A percentile compares a stretch with the other conserved stretches of the same genome.
phyloP scores from a whole-genome alignment of 2,888 invertebrate genomes.

The Cosmia trapezina region DNA sequence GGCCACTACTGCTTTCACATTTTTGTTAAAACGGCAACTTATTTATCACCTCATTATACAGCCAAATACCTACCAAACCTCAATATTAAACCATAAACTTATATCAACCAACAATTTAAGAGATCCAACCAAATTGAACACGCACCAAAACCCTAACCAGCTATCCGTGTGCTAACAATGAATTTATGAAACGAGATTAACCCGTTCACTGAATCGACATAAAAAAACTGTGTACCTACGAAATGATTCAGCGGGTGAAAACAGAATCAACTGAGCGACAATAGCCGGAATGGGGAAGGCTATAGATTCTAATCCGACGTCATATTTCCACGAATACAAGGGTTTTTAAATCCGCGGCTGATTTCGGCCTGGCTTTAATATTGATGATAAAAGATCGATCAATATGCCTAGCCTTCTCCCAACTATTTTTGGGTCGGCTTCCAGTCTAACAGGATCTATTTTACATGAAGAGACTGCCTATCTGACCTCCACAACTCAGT shows the following conservation, averaged over 20 bases:
- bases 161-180: conserved; percentile 53
- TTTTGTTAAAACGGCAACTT: background rate
- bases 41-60: background rate
- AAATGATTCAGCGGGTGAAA: conserved; percentile 37
- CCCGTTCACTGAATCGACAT: conserved; percentile 54
- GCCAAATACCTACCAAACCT: background rate
- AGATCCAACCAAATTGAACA: conserved; percentile 44
- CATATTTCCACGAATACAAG: conserved; percentile 23
- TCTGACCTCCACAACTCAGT: no score
- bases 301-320: conserved; percentile 30
- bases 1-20: no score
- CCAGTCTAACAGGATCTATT: no score
- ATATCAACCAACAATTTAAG: conserved; percentile 40
- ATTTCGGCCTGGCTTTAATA: background rate
- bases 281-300: conserved; percentile 29
- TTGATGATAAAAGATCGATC: no score
- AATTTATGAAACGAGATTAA: conserved; percentile 60
- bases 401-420: no score
- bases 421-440: no score
- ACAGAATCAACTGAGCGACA: conserved; percentile 53
- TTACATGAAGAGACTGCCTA: no score
- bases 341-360: conserved; percentile 4
- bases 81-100: conserved; percentile 14
- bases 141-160: conserved; percentile 30
- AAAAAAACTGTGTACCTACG: conserved; percentile 47